Base-by-base conservation (phyloP, 1,140 invertebrate genomes). In the Megalopta genalis region DNA sequence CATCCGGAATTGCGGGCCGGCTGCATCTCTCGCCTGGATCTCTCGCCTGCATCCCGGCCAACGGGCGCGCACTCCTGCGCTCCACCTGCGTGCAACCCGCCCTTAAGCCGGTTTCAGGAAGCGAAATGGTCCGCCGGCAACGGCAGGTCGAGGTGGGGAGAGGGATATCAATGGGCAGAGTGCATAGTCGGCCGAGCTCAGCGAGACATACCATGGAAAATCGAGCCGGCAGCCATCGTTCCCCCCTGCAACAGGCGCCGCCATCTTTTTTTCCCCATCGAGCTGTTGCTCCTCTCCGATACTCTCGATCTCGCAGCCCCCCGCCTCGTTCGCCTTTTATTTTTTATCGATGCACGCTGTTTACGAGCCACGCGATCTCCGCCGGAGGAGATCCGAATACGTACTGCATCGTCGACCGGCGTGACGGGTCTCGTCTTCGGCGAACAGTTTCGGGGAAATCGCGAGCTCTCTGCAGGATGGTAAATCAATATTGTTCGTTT, bases 21-120 rank as follows among this genome's bases (percentile, higher is more conserved):
- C 83, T 81, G 78, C 77, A 75, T 71, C 49, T 16, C n/a, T n/a
- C n/a, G n/a, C n/a, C n/a, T n/a, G n/a, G n/a, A n/a, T n/a, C n/a
- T 9, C 9, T 46, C 42, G 42, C 25, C 60, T 49, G 60, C 77
- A 71, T 74, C 76, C 84, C 82, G 77, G 77, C 83, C 81, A 71
- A 80, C 75, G 69, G 71, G 69, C 77, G 74, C 77, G 74, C 83
- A 6, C 42, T 9, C 71, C 65, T 76, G 74, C 77, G 73, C 83
- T 71, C 79, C 87, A 86, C 86, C 86, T 88, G 83, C 60, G 25
- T n/a, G 23, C 78, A 77, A 37, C 77, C 83, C 85, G 82, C 83
- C 86, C 84, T 82, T 78, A 73, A 86, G 85, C 81, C 65, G 59
- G 65, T 71, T 71, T 16, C 57, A 60, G 62, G 46, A 75, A 84